Base-by-base conservation (phyloP, 37 sponge, comb jelly and placozoan species). In the Hexactinellida sp. region DNA sequence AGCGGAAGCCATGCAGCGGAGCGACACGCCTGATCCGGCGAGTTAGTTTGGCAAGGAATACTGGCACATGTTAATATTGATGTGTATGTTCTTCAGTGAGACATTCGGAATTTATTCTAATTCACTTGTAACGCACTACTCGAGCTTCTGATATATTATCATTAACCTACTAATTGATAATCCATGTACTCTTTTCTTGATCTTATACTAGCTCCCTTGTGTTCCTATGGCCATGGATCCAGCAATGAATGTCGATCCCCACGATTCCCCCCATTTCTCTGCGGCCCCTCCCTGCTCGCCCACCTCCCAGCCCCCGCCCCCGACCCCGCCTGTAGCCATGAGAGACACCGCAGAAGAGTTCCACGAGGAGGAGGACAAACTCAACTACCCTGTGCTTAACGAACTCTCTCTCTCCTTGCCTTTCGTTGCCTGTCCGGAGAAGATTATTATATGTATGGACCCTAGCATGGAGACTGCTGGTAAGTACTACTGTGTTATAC, bases 1-100 rank as follows among this genome's bases (percentile, higher is more conserved):
- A 82, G 93, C 91, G 24, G 36, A 87, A 38, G 90, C 90, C 30
- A 82, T 92, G 13, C 85, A 84, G 0, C 37, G 38, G 32, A 90
- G 90, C 0, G 76, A 92, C 34, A 63, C 76, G 3, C 21, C 76
- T 63, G 76, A 63, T 63, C 5, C n/a, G 16, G 52, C 16, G 16
- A 47, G 52, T 47, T 19, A 47, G 52, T 19, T 47, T 19, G 16
- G 13, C 16, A 9, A 47, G 52, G 52, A 47, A 16, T 47, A 47
- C 16, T 47, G 16, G 52, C 16, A 47, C 13, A 47, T 47, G 52
- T 47, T 16, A 19, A 47, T n/a, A n/a, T n/a, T n/a, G n/a, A n/a
- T n/a, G n/a, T n/a, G n/a, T n/a, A n/a, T n/a, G n/a, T n/a, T n/a
- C n/a, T n/a, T n/a, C n/a, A n/a, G n/a, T n/a, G n/a, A n/a, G n/a